phyloP scores from a whole-genome alignment of 2,888 invertebrate species.

The Synergus gifuensis region DNA sequence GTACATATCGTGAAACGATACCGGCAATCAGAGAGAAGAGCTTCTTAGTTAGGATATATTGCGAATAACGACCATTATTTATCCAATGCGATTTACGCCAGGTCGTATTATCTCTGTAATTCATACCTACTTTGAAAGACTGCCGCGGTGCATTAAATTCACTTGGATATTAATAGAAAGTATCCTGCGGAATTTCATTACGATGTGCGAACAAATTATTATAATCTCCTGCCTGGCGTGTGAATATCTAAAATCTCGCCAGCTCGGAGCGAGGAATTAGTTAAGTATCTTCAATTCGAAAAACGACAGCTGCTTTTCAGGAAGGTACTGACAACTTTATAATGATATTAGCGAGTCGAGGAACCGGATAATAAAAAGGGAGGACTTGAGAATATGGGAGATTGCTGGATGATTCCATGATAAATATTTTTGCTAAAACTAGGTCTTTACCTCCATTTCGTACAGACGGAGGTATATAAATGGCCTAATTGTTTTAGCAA shows the following conservation, averaged over 20 bases:
- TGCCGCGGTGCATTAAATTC: conserved; percentile 40
- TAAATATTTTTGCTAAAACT: too few species aligned
- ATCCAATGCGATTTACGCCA: conserved; percentile 40
- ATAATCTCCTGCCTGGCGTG: conserved; percentile 27
- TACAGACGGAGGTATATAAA: too few species aligned
- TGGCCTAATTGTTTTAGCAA: too few species aligned
- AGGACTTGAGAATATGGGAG: neutral
- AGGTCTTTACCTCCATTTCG: too few species aligned
- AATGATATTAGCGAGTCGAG: neutral
- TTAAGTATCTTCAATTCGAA: conserved; percentile 32
- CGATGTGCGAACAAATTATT: conserved; percentile 36
- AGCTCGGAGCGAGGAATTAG: conserved; percentile 9
- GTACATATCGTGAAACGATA: conserved; percentile 33
- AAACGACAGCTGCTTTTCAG: conserved; percentile 1
- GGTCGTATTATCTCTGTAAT: conserved; percentile 36
- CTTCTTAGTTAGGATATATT: conserved; percentile 41
- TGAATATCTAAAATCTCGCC: conserved; percentile 27
- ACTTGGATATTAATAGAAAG: conserved; percentile 39
- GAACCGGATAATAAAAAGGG: neutral
- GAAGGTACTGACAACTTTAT: conserved; percentile 13
- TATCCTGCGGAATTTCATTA: conserved; percentile 36
- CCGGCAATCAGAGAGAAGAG: conserved; percentile 37
- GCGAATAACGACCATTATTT: conserved; percentile 42
- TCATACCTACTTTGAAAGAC: conserved; percentile 37
- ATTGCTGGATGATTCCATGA: too few species aligned